Conservation (phyloP, 2,113 vertebrate genomes). For the Phalacrocorax brasilianus region DNA sequence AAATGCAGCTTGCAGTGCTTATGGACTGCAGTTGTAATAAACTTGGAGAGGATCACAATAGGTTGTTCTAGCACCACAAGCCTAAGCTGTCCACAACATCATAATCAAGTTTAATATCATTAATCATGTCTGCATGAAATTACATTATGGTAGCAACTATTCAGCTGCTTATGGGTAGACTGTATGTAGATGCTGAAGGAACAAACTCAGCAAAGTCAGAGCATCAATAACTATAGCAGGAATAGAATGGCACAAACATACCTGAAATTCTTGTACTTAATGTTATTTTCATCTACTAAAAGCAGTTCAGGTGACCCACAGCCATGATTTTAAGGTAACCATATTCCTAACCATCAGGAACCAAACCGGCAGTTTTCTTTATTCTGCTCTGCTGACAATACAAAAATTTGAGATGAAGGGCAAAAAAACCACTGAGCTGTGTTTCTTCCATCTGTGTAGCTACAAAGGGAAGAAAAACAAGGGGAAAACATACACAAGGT, state of each 20-base stretch:
- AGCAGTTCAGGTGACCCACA: neutral
- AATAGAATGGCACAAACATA: neutral
- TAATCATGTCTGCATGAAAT: neutral
- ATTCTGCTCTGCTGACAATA: neutral
- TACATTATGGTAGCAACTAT: neutral
- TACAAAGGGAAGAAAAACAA: constrained; percentile 2
- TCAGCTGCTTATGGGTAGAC: neutral
- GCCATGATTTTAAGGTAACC: neutral
- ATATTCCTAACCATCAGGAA: neutral
- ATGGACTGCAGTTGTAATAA: neutral
- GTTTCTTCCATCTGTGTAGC: neutral
- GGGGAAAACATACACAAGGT: neutral
- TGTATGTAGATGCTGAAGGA: neutral
- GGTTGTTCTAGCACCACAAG: neutral
- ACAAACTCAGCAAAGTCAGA: neutral
- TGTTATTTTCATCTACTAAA: neutral
- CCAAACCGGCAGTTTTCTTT: neutral
- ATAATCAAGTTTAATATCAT: neutral
- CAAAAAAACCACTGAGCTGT: neutral
- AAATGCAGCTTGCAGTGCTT: neutral
- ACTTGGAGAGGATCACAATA: neutral
- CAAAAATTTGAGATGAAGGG: neutral
- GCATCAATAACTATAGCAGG: neutral
- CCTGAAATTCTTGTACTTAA: neutral
- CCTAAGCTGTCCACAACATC: neutral